Evolutionary conservation across 1,140 invertebrate species (phyloP), one percentile per base, ranked within the genome.

Genomic region (Dreissena polymorpha): DNA sequence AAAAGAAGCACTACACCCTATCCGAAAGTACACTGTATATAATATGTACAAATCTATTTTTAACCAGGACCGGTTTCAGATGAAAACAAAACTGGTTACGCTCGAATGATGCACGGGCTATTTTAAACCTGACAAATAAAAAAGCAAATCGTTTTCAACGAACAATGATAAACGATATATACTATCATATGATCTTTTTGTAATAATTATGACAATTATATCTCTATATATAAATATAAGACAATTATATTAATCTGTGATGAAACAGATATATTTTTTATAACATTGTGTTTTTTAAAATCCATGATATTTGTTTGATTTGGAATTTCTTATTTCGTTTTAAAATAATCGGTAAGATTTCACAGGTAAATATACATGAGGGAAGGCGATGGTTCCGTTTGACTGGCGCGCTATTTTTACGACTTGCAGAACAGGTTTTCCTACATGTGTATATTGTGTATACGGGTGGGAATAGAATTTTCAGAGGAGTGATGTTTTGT

Each of bases 351-450:
- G 25, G 10, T 70, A 14, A 16, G 13, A 49, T 21, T 70, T 18
- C 49, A 49, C 49, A 70, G 25, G 49, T 73, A 50, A 13, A 55
- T 39, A 49, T n/a, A 49, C 10, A 50, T 55, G 53, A 53, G 67
- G 67, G 77, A 27, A 51, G 69, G 13, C 25, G 10, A 49, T 14
- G 21, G 53, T 49, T 39, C 70, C 78, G 60, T 10, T 65, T 64
- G 78, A 72, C n/a, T 50, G 55, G 39, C 16, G 69, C 78, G 78
- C 78, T 80, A 80, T 80, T 80, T 80, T 80, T 80, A 80, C 39
- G 72, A 80, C 53, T 80, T 60, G 78, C 23, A 72, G 72, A 80
- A 80, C 78, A 68, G 78, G 78, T 80, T 80, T 80, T 27, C 18
- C 51, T 72, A 8, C 68, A 49, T 72, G 68, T 64, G 57, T 60